Evolutionary conservation across 2,797 vertebrate genomes (phyloP).

Genomic region (Gymnocypris eckloni): DNA sequence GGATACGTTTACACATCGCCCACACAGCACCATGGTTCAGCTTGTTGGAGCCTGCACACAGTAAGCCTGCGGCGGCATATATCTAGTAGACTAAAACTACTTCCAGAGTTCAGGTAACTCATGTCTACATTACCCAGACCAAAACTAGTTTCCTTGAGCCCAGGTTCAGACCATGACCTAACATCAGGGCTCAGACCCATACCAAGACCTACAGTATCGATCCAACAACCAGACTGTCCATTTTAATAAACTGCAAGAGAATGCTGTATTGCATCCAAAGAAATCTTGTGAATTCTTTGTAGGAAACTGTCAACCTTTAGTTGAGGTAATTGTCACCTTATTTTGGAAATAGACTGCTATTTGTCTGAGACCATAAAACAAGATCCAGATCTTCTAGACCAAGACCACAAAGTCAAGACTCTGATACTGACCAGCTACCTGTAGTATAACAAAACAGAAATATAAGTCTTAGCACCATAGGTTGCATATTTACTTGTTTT

Average conservation of each 20-base stretch:
- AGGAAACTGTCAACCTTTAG: neutral
- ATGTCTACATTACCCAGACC: neutral
- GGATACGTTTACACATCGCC: neutral
- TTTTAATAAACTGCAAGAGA: neutral
- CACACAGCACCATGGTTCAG: neutral
- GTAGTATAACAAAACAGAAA: neutral
- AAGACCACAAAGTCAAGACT: neutral
- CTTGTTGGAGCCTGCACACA: neutral
- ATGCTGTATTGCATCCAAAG: neutral
- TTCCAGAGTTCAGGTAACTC: neutral
- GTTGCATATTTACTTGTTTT: neutral
- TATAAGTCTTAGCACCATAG: neutral
- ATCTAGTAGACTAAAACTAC: neutral
- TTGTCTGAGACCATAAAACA: neutral
- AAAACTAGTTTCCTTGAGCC: neutral
- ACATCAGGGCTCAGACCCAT: neutral
- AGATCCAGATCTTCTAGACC: neutral
- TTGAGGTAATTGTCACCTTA: neutral
- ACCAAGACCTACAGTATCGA: constrained; percentile 3
- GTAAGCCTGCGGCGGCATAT: neutral
- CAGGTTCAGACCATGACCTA: neutral
- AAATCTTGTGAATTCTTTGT: neutral
- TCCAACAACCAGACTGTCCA: neutral
- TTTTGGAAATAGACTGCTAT: neutral
- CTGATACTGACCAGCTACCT: neutral